Conservation (phyloP, 2,888 invertebrate species). For the Psococerastis gibbosa region DNA sequence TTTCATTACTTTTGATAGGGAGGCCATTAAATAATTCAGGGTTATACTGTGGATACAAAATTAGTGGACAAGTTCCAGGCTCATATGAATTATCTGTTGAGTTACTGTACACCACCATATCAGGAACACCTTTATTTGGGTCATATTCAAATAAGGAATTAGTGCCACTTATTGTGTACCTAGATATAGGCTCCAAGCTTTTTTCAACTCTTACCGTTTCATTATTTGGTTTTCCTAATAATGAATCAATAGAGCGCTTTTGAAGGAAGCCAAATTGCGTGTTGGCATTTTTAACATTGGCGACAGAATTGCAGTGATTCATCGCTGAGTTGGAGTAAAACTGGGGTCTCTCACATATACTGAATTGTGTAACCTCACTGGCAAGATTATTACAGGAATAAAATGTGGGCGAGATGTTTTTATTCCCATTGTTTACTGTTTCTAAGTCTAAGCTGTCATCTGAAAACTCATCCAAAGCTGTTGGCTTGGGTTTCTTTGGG, state of each 20-base stretch:
- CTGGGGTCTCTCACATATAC: neutral
- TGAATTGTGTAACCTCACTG: neutral
- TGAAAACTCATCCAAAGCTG: neutral
- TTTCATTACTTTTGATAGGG: slow-evolving; percentile 1
- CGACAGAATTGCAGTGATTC: neutral
- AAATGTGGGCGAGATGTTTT: neutral
- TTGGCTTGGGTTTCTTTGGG: neutral
- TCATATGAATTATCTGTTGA: neutral
- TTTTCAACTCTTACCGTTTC: neutral
- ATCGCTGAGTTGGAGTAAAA: neutral
- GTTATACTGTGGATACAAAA: slow-evolving; percentile 4
- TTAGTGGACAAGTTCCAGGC: neutral
- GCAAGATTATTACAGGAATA: neutral
- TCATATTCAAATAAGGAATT: slow-evolving; percentile 3
- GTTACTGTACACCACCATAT: neutral
- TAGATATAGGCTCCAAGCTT: neutral
- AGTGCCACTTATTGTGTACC: slow-evolving; percentile 1
- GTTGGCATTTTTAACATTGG: no score
- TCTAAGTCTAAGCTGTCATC: slow-evolving; percentile 7
- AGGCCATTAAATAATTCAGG: slow-evolving; percentile 3
- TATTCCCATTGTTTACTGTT: neutral
- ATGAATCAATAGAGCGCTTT: neutral
- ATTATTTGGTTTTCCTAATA: neutral
- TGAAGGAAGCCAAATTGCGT: no score
- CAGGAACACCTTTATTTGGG: slow-evolving; percentile 1